Percentiles rank a stretch among this genome's conserved stretches.
These are phyloP conservation scores for Morelia viridis DNA, from an alignment of 2,797 vertebrate species.

Conservation along the genomic window DNA sequence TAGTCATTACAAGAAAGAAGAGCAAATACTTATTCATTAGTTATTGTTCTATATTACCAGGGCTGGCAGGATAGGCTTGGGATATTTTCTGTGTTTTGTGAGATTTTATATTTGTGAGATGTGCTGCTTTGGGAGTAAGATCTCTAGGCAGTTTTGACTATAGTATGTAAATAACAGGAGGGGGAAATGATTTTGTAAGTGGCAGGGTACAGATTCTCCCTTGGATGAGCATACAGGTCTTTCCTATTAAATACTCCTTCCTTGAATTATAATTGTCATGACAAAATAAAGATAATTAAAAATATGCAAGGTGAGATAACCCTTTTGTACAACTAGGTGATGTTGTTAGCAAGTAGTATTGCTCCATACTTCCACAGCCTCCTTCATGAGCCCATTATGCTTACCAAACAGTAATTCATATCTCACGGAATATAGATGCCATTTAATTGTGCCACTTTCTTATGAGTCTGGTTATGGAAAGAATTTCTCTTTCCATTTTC, in stretches of 20 bases:
- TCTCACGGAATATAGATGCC: background rate
- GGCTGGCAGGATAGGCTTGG: background rate
- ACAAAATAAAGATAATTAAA: slow-evolving; percentile 16
- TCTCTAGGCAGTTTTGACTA: background rate
- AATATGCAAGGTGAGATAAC: background rate
- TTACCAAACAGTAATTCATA: slow-evolving; percentile 12
- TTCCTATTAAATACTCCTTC: background rate
- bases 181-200: background rate
- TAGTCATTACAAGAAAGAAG: background rate
- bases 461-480: background rate
- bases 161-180: background rate
- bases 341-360: background rate
- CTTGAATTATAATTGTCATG: background rate
- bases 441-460: background rate
- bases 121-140: background rate
- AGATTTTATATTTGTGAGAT: background rate
- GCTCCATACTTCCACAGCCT: background rate
- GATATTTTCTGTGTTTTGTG: background rate
- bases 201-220: background rate
- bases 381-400: background rate
- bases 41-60: background rate
- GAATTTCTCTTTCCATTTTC: background rate
- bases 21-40: background rate
- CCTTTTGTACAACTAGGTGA: background rate
- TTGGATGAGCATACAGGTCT: background rate